Conservation (phyloP, 2,888 invertebrate species). For the Andrena fulva region DNA sequence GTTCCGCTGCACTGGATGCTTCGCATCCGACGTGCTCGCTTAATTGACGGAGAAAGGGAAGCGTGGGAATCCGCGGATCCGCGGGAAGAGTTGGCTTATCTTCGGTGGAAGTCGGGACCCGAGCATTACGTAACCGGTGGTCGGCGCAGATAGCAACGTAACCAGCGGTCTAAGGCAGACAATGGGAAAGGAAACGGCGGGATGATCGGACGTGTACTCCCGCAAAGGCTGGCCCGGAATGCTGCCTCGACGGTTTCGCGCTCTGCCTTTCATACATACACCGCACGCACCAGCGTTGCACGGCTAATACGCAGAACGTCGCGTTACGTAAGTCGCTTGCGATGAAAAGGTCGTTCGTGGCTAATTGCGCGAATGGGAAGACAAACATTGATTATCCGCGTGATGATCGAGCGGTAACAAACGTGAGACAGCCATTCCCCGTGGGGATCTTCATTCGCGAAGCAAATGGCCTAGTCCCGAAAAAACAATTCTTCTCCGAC, state of each 20-base stretch:
- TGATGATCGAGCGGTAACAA: no score
- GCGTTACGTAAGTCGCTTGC: conserved; percentile 28
- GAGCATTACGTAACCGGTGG: conserved; percentile 35
- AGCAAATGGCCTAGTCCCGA: no score
- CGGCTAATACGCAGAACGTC: conserved; percentile 19
- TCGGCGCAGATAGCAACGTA: conserved; percentile 20
- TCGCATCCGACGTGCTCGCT: background rate
- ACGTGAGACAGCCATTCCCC: no score
- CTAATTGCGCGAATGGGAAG: conserved; percentile 15
- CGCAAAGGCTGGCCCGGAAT: conserved; percentile 21
- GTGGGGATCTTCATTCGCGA: no score
- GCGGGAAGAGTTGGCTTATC: conserved; percentile 18
- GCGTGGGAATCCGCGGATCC: background rate
- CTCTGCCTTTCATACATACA: background rate
- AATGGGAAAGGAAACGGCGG: conserved; percentile 46
- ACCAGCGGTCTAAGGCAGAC: conserved; percentile 20
- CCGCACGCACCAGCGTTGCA: background rate
- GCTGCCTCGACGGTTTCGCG: conserved; percentile 15
- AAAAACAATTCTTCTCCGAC: no score
- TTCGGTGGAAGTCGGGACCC: background rate
- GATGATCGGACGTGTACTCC: conserved; percentile 11
- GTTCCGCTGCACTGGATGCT: background rate
- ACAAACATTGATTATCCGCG: no score
- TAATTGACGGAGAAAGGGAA: conserved; percentile 18
- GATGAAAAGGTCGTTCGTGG: background rate